Conservation (phyloP, 37 sponge, comb jelly and placozoan species). For the Aplysina aerophoba region DNA sequence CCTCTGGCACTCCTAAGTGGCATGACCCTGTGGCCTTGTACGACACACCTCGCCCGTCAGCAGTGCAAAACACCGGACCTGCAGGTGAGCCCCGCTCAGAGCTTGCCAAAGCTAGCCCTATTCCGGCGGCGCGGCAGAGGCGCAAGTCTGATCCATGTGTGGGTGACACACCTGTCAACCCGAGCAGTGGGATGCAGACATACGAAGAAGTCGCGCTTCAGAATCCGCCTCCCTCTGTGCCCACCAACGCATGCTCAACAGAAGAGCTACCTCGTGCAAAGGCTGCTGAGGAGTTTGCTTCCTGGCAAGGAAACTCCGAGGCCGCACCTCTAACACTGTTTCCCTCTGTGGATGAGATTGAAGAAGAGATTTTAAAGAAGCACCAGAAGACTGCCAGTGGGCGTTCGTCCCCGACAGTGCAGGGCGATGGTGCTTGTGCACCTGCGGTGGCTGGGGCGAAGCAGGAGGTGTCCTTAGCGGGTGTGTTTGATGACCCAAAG, state of each 20-base stretch:
- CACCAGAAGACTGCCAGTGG: background rate
- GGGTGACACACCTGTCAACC: background rate
- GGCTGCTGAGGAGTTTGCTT: background rate
- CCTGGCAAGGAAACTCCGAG: background rate
- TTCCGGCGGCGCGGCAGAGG: background rate
- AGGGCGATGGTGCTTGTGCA: background rate
- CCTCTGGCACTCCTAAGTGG: constrained; percentile 24
- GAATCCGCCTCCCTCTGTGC: background rate
- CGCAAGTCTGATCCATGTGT: constrained; percentile 9
- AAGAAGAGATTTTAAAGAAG: constrained; percentile 9
- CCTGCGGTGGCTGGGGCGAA: background rate
- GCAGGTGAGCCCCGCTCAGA: background rate
- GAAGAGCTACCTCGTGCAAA: background rate
- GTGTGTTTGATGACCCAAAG: constrained; percentile 17
- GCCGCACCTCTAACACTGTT: background rate
- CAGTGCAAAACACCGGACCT: no score
- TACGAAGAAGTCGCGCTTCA: no score
- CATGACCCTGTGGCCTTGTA: constrained; percentile 48
- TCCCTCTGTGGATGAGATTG: constrained; percentile 32
- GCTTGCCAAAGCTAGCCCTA: background rate
- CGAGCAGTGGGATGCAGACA: no score
- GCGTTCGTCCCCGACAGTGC: background rate
- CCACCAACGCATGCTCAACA: background rate
- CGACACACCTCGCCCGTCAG: constrained; percentile 25
- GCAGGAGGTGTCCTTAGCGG: background rate